phyloP scores from a whole-genome alignment of 2,797 vertebrate genomes.

The Phoxinus dragarum region DNA sequence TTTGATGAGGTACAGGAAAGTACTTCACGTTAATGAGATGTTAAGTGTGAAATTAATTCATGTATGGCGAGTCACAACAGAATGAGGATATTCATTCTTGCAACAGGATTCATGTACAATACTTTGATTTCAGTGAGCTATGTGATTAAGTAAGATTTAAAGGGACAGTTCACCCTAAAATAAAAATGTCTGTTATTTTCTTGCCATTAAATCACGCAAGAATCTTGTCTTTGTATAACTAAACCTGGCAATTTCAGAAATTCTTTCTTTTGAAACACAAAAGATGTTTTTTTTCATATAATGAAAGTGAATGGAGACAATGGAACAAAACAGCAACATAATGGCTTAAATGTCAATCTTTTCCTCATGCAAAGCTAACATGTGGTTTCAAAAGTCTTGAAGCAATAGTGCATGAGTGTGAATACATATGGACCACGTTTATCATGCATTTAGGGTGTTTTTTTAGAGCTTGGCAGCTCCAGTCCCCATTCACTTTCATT shows the following conservation, averaged over 20 bases:
- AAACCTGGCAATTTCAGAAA: not conserved
- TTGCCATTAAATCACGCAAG: not conserved
- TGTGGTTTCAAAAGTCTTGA: not conserved
- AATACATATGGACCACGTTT: not conserved
- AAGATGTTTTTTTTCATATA: not conserved
- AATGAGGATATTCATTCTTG: constrained; percentile 14
- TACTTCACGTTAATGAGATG: not conserved
- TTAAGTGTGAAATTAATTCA: not conserved
- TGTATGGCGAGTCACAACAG: not conserved
- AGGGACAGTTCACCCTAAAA: not conserved
- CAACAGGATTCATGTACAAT: not conserved
- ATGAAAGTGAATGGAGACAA: not conserved
- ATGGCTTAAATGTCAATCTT: not conserved
- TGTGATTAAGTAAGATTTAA: not conserved
- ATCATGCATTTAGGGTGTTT: not conserved
- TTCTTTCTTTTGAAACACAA: too few species aligned
- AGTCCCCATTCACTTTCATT: not conserved
- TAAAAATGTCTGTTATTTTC: not conserved
- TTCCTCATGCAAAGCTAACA: not conserved
- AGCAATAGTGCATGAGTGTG: not conserved
- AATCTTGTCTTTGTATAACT: not conserved
- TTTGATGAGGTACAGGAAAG: not conserved
- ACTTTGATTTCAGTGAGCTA: not conserved
- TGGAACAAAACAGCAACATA: not conserved
- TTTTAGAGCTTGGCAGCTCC: not conserved